A percentile compares a stretch with the other conserved stretches of the same genome.
These are phyloP conservation scores for Myiopsitta monachus DNA, from an alignment of 2,113 vertebrate genomes.

Conservation along the genomic window DNA sequence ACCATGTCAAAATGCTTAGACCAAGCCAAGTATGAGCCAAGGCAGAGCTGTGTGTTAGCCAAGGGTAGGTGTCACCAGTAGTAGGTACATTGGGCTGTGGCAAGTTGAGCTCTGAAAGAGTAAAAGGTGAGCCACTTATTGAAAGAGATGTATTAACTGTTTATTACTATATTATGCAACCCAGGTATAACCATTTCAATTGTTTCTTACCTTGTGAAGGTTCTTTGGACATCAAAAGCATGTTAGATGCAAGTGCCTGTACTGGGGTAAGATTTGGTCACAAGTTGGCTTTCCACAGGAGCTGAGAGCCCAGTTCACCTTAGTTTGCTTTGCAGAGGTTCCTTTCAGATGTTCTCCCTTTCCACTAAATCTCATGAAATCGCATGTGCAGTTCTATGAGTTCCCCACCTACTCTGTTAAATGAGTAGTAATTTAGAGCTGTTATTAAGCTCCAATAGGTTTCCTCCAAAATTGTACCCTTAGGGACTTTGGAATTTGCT, in stretches of 20 bases:
- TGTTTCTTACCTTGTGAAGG: not conserved
- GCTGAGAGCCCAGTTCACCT: not conserved
- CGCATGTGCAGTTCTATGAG: not conserved
- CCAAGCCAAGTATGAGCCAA: not conserved
- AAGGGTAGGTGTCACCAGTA: not conserved
- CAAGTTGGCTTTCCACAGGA: not conserved
- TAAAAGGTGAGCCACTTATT: not conserved
- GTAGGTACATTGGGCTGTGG: not conserved
- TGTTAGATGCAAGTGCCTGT: not conserved
- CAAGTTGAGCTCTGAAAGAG: not conserved
- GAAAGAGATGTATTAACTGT: not conserved
- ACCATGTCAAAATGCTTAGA: not conserved
- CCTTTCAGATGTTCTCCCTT: not conserved
- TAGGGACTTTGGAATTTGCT: slow-evolving; percentile 5
- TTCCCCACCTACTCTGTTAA: not conserved
- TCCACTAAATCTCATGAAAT: not conserved
- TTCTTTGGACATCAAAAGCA: not conserved
- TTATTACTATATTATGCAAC: not conserved
- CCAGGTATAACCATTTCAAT: not conserved
- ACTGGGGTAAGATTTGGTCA: not conserved
- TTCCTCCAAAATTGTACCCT: slow-evolving; percentile 15
- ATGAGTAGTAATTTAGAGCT: slow-evolving; percentile 9
- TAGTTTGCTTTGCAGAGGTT: not conserved
- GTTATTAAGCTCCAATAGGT: not conserved
- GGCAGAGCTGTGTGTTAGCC: not conserved